phyloP scores from a whole-genome alignment of 2,888 invertebrate species.

The Drosophila fungiperda region DNA sequence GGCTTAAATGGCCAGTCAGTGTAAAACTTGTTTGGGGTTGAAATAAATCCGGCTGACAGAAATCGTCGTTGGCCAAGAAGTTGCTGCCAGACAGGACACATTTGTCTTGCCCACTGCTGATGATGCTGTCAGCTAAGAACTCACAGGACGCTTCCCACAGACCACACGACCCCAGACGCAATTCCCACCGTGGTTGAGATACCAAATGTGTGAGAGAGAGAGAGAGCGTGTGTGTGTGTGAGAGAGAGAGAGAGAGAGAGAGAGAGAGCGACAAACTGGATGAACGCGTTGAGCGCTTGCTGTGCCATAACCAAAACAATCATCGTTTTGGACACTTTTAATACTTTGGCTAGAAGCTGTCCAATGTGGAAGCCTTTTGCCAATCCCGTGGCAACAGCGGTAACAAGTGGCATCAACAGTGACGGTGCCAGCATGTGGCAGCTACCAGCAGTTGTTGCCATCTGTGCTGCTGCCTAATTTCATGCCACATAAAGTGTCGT shows the following conservation, averaged over 20 bases:
- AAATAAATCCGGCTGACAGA: slow-evolving; percentile 67
- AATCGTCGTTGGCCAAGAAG: slow-evolving; percentile 22
- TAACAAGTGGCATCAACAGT: slow-evolving; percentile 65
- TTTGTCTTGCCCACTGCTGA: slow-evolving; percentile 50
- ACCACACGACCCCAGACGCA: slow-evolving; percentile 33
- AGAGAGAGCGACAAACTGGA: background rate
- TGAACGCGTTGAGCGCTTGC: slow-evolving; percentile 47
- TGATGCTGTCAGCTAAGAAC: slow-evolving; percentile 35
- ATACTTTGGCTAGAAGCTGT: slow-evolving; percentile 69
- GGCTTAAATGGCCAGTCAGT: slow-evolving; percentile 5
- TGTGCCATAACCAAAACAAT: slow-evolving; percentile 82
- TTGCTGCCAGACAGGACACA: slow-evolving; percentile 49
- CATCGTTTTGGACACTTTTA: slow-evolving; percentile 84
- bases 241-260: background rate
- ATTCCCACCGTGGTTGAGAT: slow-evolving; percentile 46
- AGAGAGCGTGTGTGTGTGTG: background rate
- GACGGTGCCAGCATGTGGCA: slow-evolving; percentile 40
- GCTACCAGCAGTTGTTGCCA: slow-evolving; percentile 31
- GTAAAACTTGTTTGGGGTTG: slow-evolving; percentile 60
- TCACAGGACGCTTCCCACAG: slow-evolving; percentile 6
- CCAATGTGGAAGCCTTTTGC: slow-evolving; percentile 47
- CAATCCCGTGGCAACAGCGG: slow-evolving; percentile 57
- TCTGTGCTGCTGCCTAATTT: slow-evolving; percentile 70
- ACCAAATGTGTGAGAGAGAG: background rate
- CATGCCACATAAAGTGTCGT: slow-evolving; percentile 72